Base-by-base conservation (phyloP, 2,113 vertebrate genomes). In the Heterochromis multidens region DNA sequence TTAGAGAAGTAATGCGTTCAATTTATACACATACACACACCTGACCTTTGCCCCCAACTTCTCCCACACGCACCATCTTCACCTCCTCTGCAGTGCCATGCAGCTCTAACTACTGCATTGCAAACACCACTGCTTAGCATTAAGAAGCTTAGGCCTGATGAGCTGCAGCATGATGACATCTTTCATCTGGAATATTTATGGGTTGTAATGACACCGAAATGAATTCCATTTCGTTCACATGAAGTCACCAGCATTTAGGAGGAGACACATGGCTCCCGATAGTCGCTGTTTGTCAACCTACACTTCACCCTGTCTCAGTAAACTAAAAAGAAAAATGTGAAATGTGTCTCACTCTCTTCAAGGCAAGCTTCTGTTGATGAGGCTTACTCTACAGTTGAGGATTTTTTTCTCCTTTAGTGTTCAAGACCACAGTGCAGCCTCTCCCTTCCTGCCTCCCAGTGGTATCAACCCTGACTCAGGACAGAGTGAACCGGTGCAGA, bases 141-240 rank as follows among this genome's bases (percentile, higher is more conserved):
- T 54, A 37, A 37, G 43, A 70, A n/a, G 56, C 65, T 13, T 12
- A 6, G 70, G 83, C 80, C 77, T 8, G 63, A 29, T 3, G 21
- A 79, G 81, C 80, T 83, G 85, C 77, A 80, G 61, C 27, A 70
- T 11, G 85, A 92, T 88, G 84, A 88, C 91, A 91, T 87, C 83
- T 90, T 79, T 91, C 83, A 87, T 90, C 40, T 77, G 77, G 90
- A 89, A 83, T 94, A 94, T 94, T 93, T 91, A 94, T 88, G 88
- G 77, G 23, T 12, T 63, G 82, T 54, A 85, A 86, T 84, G 85
- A 90, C 59, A 83, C 88, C 84, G 46, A 88, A 83, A 88, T 70
- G 54, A 88, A 94, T 93, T 93, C 90, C 93, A 92, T 94, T 93
- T 92, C 74, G 84, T 88, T n/a, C 7, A 16, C 89, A 89, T 95